Base-by-base conservation (phyloP, 2,113 vertebrate genomes). In the Edolisoma coerulescens region DNA sequence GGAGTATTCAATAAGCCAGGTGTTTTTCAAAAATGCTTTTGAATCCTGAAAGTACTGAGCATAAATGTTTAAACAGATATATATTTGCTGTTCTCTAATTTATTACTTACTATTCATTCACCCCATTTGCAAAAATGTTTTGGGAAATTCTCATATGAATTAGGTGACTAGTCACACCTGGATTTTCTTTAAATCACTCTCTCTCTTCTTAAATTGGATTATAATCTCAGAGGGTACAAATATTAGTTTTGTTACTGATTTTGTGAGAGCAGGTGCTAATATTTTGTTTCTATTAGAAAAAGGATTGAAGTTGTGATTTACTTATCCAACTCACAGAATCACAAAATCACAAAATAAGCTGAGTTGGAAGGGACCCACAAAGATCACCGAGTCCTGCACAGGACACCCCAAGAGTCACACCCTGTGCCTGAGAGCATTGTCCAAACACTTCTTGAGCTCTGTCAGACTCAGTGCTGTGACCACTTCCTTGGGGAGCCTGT, bases 21-120 rank as follows among this genome's bases (percentile, higher is more conserved):
- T 88, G 67, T 77, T 90, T 87, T 90, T 27, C 8, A 60, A 90
- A 94, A 95, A 37, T 52, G 32, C 24, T 74, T 95, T 59, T 70
- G 39, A 88, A 64, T 91, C 20, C 14, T 77, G 54, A 69, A 83
- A 63, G 22, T 64, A 49, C 53, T 7, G 24, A 86, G 9, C 52
- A 80, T 60, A 84, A 86, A 56, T 70, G 7, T 74, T 79, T 83
- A 47, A 87, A 74, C 0, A 3, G 17, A 69, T 64, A 88, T 37
- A 15, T 81, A 75, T 90, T 93, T 90, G 47, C 4, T 89, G 30
- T 79, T 91, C 24, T 73, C 11, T 84, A 44, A 57, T 63, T 88
- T 78, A 44, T 35, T 86, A 53, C 60, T 80, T 65, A 28, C 20
- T 86, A n/a, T 67, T 88, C 6, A 28, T 88, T 84, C 13, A 49